Conservation (phyloP, 2,113 vertebrate genomes). For the Misgurnus mizolepis region DNA sequence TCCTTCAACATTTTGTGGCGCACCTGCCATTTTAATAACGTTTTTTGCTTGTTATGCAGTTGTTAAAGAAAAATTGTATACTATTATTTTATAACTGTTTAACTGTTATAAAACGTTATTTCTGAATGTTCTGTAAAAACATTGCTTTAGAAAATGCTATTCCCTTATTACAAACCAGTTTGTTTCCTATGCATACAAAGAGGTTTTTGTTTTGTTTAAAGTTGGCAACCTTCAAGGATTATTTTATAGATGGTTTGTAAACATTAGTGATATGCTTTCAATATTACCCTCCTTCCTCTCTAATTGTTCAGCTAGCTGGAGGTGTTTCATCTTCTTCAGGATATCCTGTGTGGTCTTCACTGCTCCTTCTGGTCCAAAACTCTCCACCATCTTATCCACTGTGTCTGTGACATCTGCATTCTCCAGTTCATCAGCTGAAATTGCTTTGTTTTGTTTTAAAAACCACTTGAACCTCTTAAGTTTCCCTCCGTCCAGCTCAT, state of each 20-base stretch:
- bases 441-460: neutral
- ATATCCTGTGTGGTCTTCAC: neutral
- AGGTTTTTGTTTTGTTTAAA: too few relatives aligned
- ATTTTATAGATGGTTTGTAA: neutral
- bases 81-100: too few relatives aligned
- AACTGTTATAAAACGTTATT: too few relatives aligned
- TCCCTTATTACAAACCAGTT: too few relatives aligned
- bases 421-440: neutral
- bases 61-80: too few relatives aligned
- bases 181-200: too few relatives aligned
- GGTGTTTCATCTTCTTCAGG: neutral
- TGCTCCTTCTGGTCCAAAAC: neutral
- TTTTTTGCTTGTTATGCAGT: too few relatives aligned
- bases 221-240: too few relatives aligned
- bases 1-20: too few relatives aligned
- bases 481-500: neutral
- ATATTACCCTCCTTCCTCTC: neutral
- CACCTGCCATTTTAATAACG: too few relatives aligned
- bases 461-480: constrained; percentile 22
- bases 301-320: neutral
- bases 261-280: neutral
- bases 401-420: neutral
- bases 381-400: neutral
- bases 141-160: too few relatives aligned
- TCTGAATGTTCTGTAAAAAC: too few relatives aligned